phyloP scores from a whole-genome alignment of 2,113 vertebrate species.

The Salvelinus namaycush region DNA sequence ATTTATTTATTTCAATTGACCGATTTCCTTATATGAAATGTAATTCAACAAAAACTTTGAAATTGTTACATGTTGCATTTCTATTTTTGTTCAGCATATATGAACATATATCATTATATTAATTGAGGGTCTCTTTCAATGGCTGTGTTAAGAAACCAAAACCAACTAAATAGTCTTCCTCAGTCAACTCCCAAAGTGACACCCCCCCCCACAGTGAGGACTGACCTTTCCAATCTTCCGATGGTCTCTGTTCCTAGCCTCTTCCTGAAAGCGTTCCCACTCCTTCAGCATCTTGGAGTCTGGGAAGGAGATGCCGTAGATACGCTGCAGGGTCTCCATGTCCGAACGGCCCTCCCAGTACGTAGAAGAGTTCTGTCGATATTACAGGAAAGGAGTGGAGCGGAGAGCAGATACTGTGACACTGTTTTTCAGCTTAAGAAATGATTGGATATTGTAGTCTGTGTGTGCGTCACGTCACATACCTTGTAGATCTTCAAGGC shows the following conservation, averaged over 20 bases:
- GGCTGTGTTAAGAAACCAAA: no score
- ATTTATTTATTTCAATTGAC: no score
- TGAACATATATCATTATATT: not conserved
- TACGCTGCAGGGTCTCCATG: constrained; percentile 95
- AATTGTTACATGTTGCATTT: no score
- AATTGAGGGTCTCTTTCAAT: not conserved
- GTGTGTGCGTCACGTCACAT: constrained; percentile 10
- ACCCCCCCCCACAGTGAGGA: constrained; percentile 1
- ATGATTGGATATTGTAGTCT: not conserved
- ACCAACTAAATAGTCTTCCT: no score
- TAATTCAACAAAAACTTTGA: no score
- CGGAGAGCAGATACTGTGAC: not conserved
- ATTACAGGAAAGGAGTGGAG: not conserved
- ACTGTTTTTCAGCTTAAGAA: not conserved
- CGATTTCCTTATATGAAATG: no score
- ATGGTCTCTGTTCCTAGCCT: constrained; percentile 94
- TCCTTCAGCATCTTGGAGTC: constrained; percentile 97
- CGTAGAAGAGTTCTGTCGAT: constrained; percentile 89
- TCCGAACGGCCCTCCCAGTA: constrained; percentile 97
- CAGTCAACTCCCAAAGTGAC: no score
- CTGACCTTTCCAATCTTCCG: constrained; percentile 94
- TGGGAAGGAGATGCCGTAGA: constrained; percentile 97
- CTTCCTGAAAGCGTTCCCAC: constrained; percentile 98
- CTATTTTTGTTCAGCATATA: no score
- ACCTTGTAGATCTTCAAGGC: constrained; percentile 96